Evolutionary conservation across 2,888 invertebrate genomes (phyloP), one percentile per base, ranked within the genome.

Genomic region (Euphydryas editha): DNA sequence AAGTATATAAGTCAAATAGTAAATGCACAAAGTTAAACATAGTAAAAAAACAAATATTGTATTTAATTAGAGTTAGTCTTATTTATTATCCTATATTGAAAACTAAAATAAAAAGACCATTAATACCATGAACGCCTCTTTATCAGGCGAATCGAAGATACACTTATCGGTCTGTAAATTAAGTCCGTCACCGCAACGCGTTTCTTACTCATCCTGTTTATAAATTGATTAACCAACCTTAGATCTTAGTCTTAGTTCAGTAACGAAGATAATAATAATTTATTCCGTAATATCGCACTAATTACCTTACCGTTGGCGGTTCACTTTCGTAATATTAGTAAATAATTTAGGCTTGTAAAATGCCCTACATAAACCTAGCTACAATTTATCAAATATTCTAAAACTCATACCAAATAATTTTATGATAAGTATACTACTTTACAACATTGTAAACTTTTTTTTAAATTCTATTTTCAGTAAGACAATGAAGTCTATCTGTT

Each of bases 271-370:
- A 62, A 47, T 59, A 42, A 59, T 64, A 61, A 69, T 71, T 59
- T 62, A 71, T 61, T 62, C 24, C 64, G 62, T 69, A 62, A 66
- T 70, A 70, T 58, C 46, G 67, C 51, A 47, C 63, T 68, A 65
- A 69, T 72, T 72, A 70, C 70, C 59, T 65, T 69, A 62, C 55
- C 49, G 46, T 62, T 59, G 54, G 36, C 54, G 65, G 63, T 62
- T 30, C 42, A 55, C 62, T 70, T 73, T 67, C 69, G 66, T 67
- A 69, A 72, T 60, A 47, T 66, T 62, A 51, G 51, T 51, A 66
- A 21, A 47, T 49, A 17, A 61, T 57, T 62, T 42, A 49, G 20
- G 36, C 24, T 62, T 55, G 54, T 59, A 58, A 59, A 62, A 10
- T 59, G 64, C 8, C 20, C 54, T 30, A 59, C 51, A 30, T 59